Evolutionary conservation across 2,797 vertebrate species (phyloP).

Genomic region (Enteromius argenteus): DNA sequence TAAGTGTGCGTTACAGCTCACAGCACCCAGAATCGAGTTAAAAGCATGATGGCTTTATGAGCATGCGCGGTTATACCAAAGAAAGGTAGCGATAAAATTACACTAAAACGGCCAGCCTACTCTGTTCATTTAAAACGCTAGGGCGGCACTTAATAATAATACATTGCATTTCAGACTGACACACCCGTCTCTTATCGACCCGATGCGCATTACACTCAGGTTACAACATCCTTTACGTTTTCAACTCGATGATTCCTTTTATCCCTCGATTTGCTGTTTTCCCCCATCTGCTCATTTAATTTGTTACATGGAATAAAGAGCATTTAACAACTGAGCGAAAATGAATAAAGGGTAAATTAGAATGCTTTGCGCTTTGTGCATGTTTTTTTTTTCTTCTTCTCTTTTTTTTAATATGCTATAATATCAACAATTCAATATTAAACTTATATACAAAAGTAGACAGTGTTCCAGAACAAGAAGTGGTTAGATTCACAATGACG

Average conservation of each 20-base stretch:
- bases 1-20: background rate
- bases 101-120: background rate
- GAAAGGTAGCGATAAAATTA: background rate
- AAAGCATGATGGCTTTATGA: background rate
- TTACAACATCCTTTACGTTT: background rate
- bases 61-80: background rate
- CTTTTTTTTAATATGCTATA: background rate
- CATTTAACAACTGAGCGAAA: background rate
- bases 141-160: background rate
- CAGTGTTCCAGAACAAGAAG: background rate
- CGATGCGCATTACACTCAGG: background rate
- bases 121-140: background rate
- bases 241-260: too few relatives aligned
- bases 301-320: background rate
- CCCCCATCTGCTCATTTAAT: too few relatives aligned
- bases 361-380: background rate
- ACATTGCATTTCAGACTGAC: background rate
- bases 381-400: too few relatives aligned
- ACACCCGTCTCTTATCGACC: background rate
- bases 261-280: too few relatives aligned
- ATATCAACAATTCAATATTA: background rate
- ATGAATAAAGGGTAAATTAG: background rate
- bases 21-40: background rate
- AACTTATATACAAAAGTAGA: background rate
- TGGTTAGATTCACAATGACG: background rate